Conservation (phyloP, 2,113 vertebrate species). For the Bufo bufo region DNA sequence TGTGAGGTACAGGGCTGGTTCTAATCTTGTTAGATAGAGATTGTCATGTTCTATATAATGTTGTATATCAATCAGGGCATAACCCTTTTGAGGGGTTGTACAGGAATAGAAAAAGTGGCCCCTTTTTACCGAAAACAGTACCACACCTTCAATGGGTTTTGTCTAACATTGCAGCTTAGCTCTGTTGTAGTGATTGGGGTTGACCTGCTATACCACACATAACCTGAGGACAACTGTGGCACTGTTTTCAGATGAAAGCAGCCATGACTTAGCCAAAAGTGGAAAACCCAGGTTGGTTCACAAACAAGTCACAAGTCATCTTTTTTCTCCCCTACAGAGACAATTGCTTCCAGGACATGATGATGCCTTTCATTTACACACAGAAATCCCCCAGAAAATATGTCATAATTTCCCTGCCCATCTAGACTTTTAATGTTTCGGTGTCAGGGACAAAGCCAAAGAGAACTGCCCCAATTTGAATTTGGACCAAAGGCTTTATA, state of each 20-base stretch:
- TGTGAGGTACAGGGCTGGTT: too few species aligned
- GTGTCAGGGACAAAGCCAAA: neutral
- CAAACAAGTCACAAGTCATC: neutral
- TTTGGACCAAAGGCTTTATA: conserved; percentile 3
- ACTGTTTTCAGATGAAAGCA: neutral
- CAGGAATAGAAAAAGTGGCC: too few species aligned
- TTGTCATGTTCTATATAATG: too few species aligned
- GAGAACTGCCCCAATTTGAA: neutral
- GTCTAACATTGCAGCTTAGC: neutral
- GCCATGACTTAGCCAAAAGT: neutral
- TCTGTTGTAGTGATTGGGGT: neutral
- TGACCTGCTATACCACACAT: neutral
- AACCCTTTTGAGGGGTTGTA: too few species aligned
- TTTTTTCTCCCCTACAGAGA: neutral
- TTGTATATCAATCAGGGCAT: too few species aligned
- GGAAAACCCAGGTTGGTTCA: neutral
- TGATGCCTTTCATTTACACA: neutral
- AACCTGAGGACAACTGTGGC: neutral
- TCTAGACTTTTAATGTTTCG: neutral
- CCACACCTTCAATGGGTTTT: neutral
- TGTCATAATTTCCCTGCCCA: neutral
- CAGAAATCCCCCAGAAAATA: conserved; percentile 1
- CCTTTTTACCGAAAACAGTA: neutral
- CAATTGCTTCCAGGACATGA: neutral
- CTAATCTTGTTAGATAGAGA: too few species aligned